Evolutionary conservation across 1,140 invertebrate genomes (phyloP), one percentile per base, ranked within the genome.

Genomic region (Tribolium castaneum): DNA sequence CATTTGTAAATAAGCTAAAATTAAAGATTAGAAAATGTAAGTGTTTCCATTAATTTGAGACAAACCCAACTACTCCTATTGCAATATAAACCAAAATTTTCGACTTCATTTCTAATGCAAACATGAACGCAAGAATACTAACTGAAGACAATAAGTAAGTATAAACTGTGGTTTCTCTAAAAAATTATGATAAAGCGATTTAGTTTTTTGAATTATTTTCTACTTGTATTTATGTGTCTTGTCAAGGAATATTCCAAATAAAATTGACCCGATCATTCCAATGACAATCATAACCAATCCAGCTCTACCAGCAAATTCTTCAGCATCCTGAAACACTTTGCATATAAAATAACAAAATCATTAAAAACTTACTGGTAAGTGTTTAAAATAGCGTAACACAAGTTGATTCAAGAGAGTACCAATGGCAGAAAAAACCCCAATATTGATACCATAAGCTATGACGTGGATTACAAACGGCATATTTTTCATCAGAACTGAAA

Each of bases 161-260:
- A 6, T 70, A 9, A 6, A 83, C 51, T 10, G 76, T 76, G 2
- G 71, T 77, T 80, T 83, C 81, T 59, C 82, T 84, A 70, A 82
- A 77, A 79, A 56, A 14, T 16, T 7, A 50, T 16, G 52, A 51
- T 9, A 45, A 35, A 35, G 14, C 34, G 12, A 50, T 50, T 9
- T 19, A 19, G 1, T 19, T 2, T 19, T 25, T 35, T 6, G 4
- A 34, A 19, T 51, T 35, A 75, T 4, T 30, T 70, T 70, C 79
- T 78, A 84, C 82, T 83, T 83, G 52, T 77, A 92, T 78, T 88
- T 89, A 14, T 89, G 87, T 0, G 90, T 91, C 78, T 87, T 91
- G 77, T 95, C 94, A 9, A 96, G 86, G 84, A 93, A 89, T 59
- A 93, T 83, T 13, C 94, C 94, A 51, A 90, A 91, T 19, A 90